A percentile compares a stretch with the other conserved stretches of the same genome.
Conservation (phyloP, 2,113 vertebrate genomes). For the Pterocles gutturalis region DNA sequence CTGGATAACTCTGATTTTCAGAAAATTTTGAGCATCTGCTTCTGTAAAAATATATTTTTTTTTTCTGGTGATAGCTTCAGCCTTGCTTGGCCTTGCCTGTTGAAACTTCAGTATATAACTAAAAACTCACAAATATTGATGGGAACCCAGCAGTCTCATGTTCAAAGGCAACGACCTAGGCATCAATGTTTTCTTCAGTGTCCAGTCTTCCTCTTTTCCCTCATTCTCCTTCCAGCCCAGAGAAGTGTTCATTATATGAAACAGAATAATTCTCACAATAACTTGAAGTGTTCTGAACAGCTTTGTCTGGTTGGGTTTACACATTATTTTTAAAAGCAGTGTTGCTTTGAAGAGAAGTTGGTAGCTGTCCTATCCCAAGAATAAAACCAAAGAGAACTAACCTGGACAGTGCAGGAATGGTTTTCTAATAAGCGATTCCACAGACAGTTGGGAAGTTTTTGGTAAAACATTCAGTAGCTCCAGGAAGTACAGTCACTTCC, state of each 20-base stretch:
- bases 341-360: background rate
- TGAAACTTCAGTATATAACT: background rate
- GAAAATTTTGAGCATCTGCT: too few species aligned
- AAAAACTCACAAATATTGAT: background rate
- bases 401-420: background rate
- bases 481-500: background rate
- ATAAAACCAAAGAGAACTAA: background rate
- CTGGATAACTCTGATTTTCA: too few species aligned
- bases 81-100: background rate
- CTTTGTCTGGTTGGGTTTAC: background rate
- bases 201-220: background rate
- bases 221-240: background rate
- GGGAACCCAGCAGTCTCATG: background rate
- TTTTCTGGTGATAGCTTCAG: background rate
- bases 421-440: background rate
- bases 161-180: background rate
- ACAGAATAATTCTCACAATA: background rate
- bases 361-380: background rate
- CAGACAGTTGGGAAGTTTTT: background rate
- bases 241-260: background rate
- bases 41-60: too few species aligned
- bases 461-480: background rate
- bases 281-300: background rate
- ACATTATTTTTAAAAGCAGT: background rate
- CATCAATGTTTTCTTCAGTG: background rate